Percentiles rank a stretch among this genome's conserved stretches.
Evolutionary conservation across 2,797 vertebrate genomes (phyloP).

Genomic region (Tadarida brasiliensis): DNA sequence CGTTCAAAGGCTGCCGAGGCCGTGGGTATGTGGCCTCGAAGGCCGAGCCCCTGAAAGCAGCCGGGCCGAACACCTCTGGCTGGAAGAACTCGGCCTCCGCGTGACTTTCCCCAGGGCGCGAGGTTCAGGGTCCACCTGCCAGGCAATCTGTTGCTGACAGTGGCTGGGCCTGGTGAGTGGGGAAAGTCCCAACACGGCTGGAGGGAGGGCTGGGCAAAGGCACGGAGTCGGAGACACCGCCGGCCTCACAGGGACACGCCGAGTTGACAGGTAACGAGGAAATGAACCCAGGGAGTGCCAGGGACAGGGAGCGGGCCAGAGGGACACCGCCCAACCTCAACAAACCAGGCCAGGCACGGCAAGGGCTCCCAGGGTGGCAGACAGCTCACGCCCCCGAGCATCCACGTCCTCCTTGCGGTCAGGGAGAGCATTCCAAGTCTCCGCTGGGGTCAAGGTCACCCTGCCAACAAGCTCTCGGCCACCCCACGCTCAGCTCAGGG

Average conservation of each 20-base stretch:
- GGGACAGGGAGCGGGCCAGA: not conserved
- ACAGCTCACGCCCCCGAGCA: not conserved
- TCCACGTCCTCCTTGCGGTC: not conserved
- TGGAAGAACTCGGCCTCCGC: not conserved
- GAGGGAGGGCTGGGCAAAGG: not conserved
- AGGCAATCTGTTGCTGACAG: not conserved
- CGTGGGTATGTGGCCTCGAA: not conserved
- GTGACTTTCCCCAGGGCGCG: not conserved
- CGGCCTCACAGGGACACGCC: not conserved
- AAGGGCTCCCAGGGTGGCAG: not conserved
- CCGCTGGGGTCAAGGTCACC: too few relatives aligned
- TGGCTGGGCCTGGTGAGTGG: too few relatives aligned
- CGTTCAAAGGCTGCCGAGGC: not conserved
- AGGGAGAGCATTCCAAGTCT: not conserved
- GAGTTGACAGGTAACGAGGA: not conserved
- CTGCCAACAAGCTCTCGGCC: not conserved
- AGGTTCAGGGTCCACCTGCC: not conserved
- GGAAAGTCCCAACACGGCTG: accelerated
- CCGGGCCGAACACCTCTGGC: not conserved
- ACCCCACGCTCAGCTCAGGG: not conserved
- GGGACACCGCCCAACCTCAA: not conserved
- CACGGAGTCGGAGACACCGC: not conserved
- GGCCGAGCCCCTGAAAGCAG: not conserved
- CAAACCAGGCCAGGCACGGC: not conserved
- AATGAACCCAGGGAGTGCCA: not conserved